phyloP scores from a whole-genome alignment of 1,140 invertebrate genomes.

The Drosophila trapezifrons region DNA sequence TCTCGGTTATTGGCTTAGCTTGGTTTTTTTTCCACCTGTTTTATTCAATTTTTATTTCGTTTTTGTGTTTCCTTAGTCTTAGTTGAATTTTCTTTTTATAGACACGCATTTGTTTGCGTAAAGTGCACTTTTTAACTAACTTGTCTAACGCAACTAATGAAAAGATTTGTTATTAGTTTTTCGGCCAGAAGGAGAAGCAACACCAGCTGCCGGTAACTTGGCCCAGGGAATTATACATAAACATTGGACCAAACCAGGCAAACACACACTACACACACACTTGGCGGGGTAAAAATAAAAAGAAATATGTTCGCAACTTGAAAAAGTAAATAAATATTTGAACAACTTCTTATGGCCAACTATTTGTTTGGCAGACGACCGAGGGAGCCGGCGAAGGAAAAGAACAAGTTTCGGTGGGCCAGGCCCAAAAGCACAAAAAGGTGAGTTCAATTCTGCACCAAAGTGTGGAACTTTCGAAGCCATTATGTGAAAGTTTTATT shows the following conservation, averaged over 20 bases:
- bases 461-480: constrained; percentile 50
- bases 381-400: constrained; percentile 2
- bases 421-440: constrained; percentile 35
- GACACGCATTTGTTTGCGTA: constrained; percentile 68
- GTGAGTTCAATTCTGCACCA: constrained; percentile 49
- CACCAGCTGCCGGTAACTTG: constrained; percentile 51
- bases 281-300: constrained; percentile 9
- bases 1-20: constrained; percentile 68
- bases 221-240: constrained; percentile 57
- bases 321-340: constrained; percentile 83
- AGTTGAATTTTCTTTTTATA: constrained; percentile 20
- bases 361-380: constrained; percentile 62
- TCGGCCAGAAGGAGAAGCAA: constrained; percentile 41
- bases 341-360: constrained; percentile 79
- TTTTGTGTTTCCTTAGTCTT: constrained; percentile 1
- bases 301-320: constrained; percentile 68
- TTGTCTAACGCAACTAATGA: constrained; percentile 81
- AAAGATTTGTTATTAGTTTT: constrained; percentile 83
- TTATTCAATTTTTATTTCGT: constrained; percentile 7
- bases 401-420: constrained; percentile 51
- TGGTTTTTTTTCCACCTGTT: constrained; percentile 34
- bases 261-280: constrained; percentile 20
- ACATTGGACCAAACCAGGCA: constrained; percentile 41
- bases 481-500: constrained; percentile 64
- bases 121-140: constrained; percentile 81